Base-by-base conservation (phyloP, 2,113 vertebrate genomes). In the Ochotona princeps region DNA sequence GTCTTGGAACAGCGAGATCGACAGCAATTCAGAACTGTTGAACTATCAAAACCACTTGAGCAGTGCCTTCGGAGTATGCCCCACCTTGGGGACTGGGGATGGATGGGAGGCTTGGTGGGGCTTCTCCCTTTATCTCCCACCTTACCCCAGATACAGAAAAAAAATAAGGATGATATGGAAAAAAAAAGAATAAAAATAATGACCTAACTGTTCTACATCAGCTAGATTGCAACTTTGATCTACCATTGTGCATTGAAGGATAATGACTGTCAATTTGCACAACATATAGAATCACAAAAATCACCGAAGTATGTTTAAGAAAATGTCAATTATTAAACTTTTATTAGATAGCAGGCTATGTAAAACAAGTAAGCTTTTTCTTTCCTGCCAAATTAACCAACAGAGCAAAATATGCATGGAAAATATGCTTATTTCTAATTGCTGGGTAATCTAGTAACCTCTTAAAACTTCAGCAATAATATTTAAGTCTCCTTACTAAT, bases 251-350 rank as follows among this genome's bases (percentile, higher is more conserved):
- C 25, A 66, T 63, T 57, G 91, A 74, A 23, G 89, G 26, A 73
- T 67, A 14, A 79, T 47, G 13, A 81, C 30, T 89, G 26, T 28
- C 23, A 74, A 63, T 79, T 25, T 86, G 28, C 65, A 81, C 8
- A 76, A 8, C 87, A 87, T 49, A n/a, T 4, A 80, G 66, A 79
- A 80, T 80, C 32, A 82, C 10, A 89, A 94, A 44, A 91, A 91
- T 89, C 25, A n/a, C 44, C 2, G 47, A 81, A 76, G 20, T 75
- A 2, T 61, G n/a, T 76, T 87, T 83, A 61, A 47, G 49, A 91
- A 87, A 87, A 1, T 32, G 69, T 51, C 61, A 32, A 74, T 78
- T 73, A 63, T 69, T 83, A 57, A 91, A 67, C 0, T 76, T 88
- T 70, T 87, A 21, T 69, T 87, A 61, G 23, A 67, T 1, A 12